phyloP scores from a whole-genome alignment of 1,140 invertebrate species.

The Apocrypta bakeri region DNA sequence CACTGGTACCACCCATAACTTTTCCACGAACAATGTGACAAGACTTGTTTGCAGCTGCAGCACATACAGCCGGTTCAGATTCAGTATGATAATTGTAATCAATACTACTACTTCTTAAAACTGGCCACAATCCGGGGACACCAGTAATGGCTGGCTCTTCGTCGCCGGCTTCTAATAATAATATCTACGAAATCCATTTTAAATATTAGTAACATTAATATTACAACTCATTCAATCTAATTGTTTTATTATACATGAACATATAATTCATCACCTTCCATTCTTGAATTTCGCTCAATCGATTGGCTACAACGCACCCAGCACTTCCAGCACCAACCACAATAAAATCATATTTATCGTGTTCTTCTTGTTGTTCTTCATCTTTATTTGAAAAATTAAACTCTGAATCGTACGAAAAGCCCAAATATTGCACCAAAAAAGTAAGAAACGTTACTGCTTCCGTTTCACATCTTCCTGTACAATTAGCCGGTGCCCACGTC shows the following conservation, averaged over 20 bases:
- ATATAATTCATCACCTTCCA: too few species aligned
- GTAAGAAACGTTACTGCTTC: slow-evolving; percentile 7
- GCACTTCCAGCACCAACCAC: slow-evolving; percentile 72
- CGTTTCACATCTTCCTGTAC: not conserved
- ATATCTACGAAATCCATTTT: not conserved
- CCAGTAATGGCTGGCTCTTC: slow-evolving; percentile 5
- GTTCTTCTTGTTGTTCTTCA: not conserved
- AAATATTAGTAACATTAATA: not conserved
- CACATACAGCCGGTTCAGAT: not conserved
- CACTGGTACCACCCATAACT: slow-evolving; percentile 25
- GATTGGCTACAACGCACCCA: slow-evolving; percentile 79
- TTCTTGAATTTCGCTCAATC: slow-evolving; percentile 74
- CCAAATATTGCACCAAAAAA: slow-evolving; percentile 20
- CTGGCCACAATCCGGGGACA: not conserved
- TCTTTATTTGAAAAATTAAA: not conserved
- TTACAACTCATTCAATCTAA: too few species aligned
- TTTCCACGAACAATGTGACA: not conserved
- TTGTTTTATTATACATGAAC: too few species aligned
- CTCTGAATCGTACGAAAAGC: not conserved
- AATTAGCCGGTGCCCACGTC: not conserved
- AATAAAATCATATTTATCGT: slow-evolving; percentile 21
- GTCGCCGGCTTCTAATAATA: slow-evolving; percentile 4
- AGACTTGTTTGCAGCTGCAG: too few species aligned
- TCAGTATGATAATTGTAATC: not conserved
- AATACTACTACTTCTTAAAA: not conserved